A percentile compares a stretch with the other conserved stretches of the same genome.
Conservation (phyloP, 2,797 vertebrate genomes). For the Phylloscopus collybita region DNA sequence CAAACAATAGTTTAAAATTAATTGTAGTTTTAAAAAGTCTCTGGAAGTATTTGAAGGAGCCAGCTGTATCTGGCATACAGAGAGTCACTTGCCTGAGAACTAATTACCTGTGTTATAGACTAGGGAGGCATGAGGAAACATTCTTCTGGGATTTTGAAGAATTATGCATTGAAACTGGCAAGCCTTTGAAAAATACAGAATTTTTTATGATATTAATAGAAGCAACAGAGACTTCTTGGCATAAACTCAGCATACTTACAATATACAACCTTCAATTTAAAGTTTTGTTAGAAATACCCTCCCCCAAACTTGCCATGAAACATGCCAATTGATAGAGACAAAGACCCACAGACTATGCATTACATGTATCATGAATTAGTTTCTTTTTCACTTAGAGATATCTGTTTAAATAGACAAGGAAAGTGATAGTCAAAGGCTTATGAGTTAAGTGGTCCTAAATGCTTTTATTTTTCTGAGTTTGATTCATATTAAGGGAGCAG, state of each 20-base stretch:
- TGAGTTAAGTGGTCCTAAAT: neutral
- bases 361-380: neutral
- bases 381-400: neutral
- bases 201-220: neutral
- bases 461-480: conserved; percentile 25
- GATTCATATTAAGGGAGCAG: neutral
- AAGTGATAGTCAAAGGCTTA: neutral
- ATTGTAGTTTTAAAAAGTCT: neutral
- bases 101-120: neutral
- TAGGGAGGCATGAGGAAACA: neutral
- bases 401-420: neutral
- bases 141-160: neutral
- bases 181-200: neutral
- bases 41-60: neutral
- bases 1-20: neutral
- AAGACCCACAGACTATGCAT: neutral
- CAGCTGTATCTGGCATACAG: neutral
- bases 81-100: neutral
- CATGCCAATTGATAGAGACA: neutral
- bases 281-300: neutral
- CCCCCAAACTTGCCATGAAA: neutral
- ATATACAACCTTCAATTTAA: neutral
- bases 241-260: neutral
- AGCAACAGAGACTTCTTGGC: neutral
- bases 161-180: neutral